Evolutionary conservation across 2,113 vertebrate species (phyloP), one percentile per base, ranked within the genome.

Genomic region (Elachura formosa): DNA sequence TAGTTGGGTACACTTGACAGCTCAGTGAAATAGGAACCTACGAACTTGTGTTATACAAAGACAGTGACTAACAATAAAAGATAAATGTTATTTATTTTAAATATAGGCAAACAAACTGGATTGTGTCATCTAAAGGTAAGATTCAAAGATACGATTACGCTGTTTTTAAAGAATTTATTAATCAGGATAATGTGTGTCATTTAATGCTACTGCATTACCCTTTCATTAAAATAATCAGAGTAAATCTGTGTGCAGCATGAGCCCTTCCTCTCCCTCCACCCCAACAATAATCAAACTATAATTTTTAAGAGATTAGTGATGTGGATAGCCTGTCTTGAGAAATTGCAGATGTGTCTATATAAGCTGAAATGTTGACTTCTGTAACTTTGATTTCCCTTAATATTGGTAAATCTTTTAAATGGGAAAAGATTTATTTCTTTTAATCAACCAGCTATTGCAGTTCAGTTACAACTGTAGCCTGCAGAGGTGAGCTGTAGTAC

Each of bases 251-350:
- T 64, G 29, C 24, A 66, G 4, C 22, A 41, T 54, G 31, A 84
- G 11, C 12, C 31, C 9, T 7, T 75, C 12, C 11, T 23, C 10
- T 55, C 8, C 14, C 6, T 26, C 6, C 0, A 0, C 25, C 62
- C 25, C 10, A 59, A n/a, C 15, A 89, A 25, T 63, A 81, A 66
- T 3, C 52, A 31, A 67, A 12, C 11, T 28, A 11, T n/a, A 17
- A 22, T 78, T 80, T 84, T 84, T 12, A 59, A 87, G 22, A 67
- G 13, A 33, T 61, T 43, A 82, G 17, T 31, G 16, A 26, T 19
- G 28, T 54, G 45, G 17, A 36, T 59, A 79, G 15, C 36, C 28
- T 68, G 18, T 23, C 38, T 62, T 59, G 28, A 72, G n/a, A 85
- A 87, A 45, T 40, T 75, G 51, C 16, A 73, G n/a, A 56, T 26